Percentiles rank a stretch among this genome's conserved stretches.
Conservation (phyloP, 2,797 vertebrate species). For the Argyrosomus regius region DNA sequence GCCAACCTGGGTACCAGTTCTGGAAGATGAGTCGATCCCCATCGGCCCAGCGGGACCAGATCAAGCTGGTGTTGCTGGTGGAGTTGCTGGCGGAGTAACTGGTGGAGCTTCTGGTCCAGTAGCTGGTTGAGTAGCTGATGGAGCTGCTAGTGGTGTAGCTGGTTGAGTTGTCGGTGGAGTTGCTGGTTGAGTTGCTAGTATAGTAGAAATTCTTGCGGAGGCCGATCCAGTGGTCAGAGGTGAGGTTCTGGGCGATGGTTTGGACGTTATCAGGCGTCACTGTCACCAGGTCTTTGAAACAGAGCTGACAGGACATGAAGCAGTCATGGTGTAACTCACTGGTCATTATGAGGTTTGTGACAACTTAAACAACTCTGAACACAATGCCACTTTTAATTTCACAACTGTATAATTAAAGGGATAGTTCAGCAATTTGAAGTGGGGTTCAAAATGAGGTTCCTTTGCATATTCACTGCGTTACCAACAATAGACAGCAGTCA, state of each 20-base stretch:
- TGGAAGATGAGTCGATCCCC: slow-evolving; percentile 80
- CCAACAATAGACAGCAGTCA: too few relatives aligned
- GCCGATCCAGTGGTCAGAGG: slow-evolving; percentile 78
- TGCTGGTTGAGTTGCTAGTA: not conserved
- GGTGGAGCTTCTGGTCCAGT: not conserved
- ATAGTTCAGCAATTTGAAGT: too few relatives aligned
- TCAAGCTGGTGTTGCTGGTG: not conserved
- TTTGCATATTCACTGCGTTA: too few relatives aligned
- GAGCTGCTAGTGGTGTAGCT: not conserved
- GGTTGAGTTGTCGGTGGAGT: not conserved
- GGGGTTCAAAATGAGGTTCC: too few relatives aligned
- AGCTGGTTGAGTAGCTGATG: not conserved
- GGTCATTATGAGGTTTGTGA: too few relatives aligned
- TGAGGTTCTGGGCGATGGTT: slow-evolving; percentile 28
- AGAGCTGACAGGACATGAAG: slow-evolving; percentile 55
- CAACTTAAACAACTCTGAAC: too few relatives aligned
- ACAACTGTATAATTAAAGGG: not conserved
- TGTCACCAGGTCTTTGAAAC: slow-evolving; percentile 81
- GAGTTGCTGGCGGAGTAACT: not conserved
- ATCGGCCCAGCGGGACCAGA: slow-evolving; percentile 81
- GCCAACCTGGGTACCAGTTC: slow-evolving; percentile 85
- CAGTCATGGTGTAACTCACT: not conserved
- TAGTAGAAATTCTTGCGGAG: slow-evolving; percentile 70
- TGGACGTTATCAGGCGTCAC: slow-evolving; percentile 67
- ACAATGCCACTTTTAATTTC: not conserved